Evolutionary conservation across 2,797 vertebrate species (phyloP), one percentile per base, ranked within the genome.

Genomic region (Pelochelys cantorii): DNA sequence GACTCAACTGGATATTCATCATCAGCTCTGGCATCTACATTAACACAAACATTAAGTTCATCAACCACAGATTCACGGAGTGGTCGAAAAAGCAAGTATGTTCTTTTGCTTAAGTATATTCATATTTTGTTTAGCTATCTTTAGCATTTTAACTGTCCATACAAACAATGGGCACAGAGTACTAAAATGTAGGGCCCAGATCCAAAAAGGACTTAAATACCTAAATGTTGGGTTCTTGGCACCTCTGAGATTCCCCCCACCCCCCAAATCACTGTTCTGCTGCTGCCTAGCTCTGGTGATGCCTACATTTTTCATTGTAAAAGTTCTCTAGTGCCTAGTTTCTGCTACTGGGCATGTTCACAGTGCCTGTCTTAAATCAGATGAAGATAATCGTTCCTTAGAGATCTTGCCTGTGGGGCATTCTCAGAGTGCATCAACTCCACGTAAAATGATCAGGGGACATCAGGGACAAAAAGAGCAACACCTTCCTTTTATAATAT

Each of bases 21-120:
- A 85, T 99, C 99, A 2, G 99, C 99, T 2, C 97, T 99, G 95
- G 99, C 99, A 94, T 99, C 98, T 90, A 99, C 99, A 7, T 98
- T 99, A 96, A 99, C 99, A 62, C 99, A 99, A 98, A 99, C 98
- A 0, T 98, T 99, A 95, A 98, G 98, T 86, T 98, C 98, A 60
- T 96, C 99, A 79, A 96, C 98, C 88, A 98, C 99, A 0, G 99
- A 99, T 97, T 99, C 99, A 68, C 98, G 98, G 79, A 98, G 99
- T 87, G 99, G 99, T 13, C 98, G 99, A 96, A 99, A 99, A 98
- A 99, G 98, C 98, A 99, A 99, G 99, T 99, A 98, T 96, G 99
- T 98, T 89, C 82, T 83, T 56, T 74, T 52, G 11, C 6, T 12
- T 18, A 1, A 5, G 77, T n/a, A 59, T 48, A 25, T 31, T 95